These are phyloP conservation scores for crab-eating macaque (Macaca fascicularis) DNA, from an alignment of 2,113 vertebrate species.

Conservation along the genomic window T2T-MFA8v1.1 NC_088389.1:101253501-101254000, in stretches of 20 bases:
- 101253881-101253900: too few relatives aligned
- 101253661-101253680: background rate
- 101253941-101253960: too few relatives aligned
- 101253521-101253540: background rate
- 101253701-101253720: too few relatives aligned
- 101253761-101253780: accelerated
- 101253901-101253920: too few relatives aligned
- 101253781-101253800: accelerated
- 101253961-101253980: too few relatives aligned
- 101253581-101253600: background rate
- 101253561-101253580: background rate
- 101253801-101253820: accelerated
- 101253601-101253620: background rate
- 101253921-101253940: too few relatives aligned
- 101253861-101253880: too few relatives aligned
- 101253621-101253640: background rate
- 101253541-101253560: background rate
- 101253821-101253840: accelerated
- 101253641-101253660: background rate
- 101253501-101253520: background rate
- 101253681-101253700: background rate
- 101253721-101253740: accelerated
- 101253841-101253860: too few relatives aligned
- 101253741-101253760: accelerated
- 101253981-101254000: too few relatives aligned